Evolutionary conservation across 2,888 invertebrate species (phyloP), one percentile per base, ranked within the genome.

Genomic region (Flexamia atlantica): DNA sequence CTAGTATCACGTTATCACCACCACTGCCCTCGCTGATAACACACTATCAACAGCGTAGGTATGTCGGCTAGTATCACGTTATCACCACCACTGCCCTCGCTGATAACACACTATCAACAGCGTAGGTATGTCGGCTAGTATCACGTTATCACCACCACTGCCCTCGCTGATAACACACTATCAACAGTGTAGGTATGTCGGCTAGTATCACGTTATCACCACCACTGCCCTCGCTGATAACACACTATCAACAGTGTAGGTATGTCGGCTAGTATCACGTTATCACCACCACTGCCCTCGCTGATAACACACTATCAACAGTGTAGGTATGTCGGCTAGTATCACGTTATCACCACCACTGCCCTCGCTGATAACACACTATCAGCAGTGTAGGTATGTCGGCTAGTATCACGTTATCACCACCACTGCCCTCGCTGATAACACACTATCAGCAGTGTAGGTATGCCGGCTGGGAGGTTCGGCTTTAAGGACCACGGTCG

Each of bases 401-500:
- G 64, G 10, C 32, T 82, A 28, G 20, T 60, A 7, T 4, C 25
- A 25, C 28, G 64, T 64, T 64, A 53, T 23, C 53, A 25, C 30
- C 64, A 20, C 23, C 57, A 23, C 2, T 10, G 5, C 20, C 57
- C 7, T n/a, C 64, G 30, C 30, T 10, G 64, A 40, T 40, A 36
- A 10, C 72, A 5, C 28, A 20, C 20, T 74, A 40, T 74, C 74
- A 40, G 42, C 28, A 57, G 79, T 79, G 57, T 17, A 79, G 79
- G 79, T 20, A 79, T 79, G 79, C 64, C 2, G 64, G 10, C 32
- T 82, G 28, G 74, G 25, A 28, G 32, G 82, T 83, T 83, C 82
- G 32, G 83, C 80, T 83, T 83, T 83, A 80, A 80, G 32, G 42
- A 79, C 50, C 28, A 60, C 32, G 70, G 70, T 36, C 28, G 76